Base-by-base conservation (phyloP, 2,113 vertebrate genomes). In the Platysteira castanea region DNA sequence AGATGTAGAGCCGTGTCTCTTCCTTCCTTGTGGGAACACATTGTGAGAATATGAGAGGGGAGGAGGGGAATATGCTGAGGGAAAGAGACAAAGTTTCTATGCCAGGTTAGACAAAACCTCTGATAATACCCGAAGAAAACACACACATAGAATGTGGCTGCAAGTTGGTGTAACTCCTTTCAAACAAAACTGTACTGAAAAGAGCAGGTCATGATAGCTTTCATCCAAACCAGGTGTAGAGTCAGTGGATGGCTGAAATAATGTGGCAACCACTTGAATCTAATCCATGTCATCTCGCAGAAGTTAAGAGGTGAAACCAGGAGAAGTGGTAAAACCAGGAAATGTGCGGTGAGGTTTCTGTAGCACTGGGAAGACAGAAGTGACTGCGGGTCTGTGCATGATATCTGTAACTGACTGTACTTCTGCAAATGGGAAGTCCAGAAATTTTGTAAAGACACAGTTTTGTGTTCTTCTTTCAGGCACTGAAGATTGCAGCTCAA, bases 381-480 rank as follows among this genome's bases (percentile, higher is more conserved):
- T 42, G 42, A 5, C 50, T 52, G 24, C 0, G 0, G 17, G 15
- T 84, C 49, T 91, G 10, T 86, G 31, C 13, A 4, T 20, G 39
- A 1, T 49, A 17, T 5, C 63, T 70, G 4, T 49, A 19, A 80
- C 50, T 61, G 47, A 27, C 39, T 54, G 1, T 41, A 12, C 6
- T 71, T 90, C 16, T 56, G 44, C 23, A 60, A 47, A 41, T 37
- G n/a, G 44, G 24, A 88, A 84, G n/a, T 20, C 4, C 35, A 9
- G 42, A 42, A 61, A 33, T 63, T 53, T n/a, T 87, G 16, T 71
- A 15, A 54, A 84, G 68, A 13, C 35, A 22, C 22, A 47, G 6
- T 47, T 84, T 68, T 77, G 11, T 93, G 16, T 73, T 84, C 42
- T 94, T 90, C 42, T 84, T 84, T 60, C 85, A 97, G 97, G 95